These are phyloP conservation scores for Plemyria rubiginata DNA, from an alignment of 2,888 invertebrate genomes.

Conservation along the genomic window DNA sequence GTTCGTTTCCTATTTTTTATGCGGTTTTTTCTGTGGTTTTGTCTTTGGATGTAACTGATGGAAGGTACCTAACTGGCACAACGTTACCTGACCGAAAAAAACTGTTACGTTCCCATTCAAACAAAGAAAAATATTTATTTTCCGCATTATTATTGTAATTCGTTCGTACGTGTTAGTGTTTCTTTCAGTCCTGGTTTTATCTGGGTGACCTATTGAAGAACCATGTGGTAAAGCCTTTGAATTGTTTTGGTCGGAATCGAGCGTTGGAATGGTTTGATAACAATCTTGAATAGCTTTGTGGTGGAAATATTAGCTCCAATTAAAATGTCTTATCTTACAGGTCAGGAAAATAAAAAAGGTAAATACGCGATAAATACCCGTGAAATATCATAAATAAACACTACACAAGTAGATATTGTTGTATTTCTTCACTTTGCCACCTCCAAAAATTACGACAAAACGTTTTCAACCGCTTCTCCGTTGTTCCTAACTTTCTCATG, in stretches of 20 bases:
- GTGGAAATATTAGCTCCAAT: slow-evolving; percentile 11
- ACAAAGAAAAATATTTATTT: not conserved
- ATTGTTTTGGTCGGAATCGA: not conserved
- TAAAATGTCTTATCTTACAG: slow-evolving; percentile 14
- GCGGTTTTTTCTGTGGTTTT: slow-evolving; percentile 20
- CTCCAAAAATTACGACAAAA: not conserved
- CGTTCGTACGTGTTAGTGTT: not conserved
- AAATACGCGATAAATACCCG: no score
- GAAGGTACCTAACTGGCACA: slow-evolving; percentile 28
- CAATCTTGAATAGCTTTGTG: not conserved
- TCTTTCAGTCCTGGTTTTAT: not conserved
- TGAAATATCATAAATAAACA: no score
- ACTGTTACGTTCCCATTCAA: not conserved
- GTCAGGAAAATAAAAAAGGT: no score
- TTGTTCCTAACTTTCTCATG: slow-evolving; percentile 8
- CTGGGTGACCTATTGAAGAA: not conserved
- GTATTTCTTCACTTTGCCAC: no score
- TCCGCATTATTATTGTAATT: not conserved
- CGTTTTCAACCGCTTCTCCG: not conserved
- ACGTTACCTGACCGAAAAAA: slow-evolving; percentile 13
- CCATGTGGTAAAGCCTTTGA: not conserved
- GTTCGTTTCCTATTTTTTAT: slow-evolving; percentile 21
- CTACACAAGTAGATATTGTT: no score
- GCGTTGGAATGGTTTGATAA: not conserved
- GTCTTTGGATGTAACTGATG: slow-evolving; percentile 23